Percentiles rank a stretch among this genome's conserved stretches.
Evolutionary conservation across 2,797 vertebrate genomes (phyloP).

Genomic region (Pyrocephalus nanus): DNA sequence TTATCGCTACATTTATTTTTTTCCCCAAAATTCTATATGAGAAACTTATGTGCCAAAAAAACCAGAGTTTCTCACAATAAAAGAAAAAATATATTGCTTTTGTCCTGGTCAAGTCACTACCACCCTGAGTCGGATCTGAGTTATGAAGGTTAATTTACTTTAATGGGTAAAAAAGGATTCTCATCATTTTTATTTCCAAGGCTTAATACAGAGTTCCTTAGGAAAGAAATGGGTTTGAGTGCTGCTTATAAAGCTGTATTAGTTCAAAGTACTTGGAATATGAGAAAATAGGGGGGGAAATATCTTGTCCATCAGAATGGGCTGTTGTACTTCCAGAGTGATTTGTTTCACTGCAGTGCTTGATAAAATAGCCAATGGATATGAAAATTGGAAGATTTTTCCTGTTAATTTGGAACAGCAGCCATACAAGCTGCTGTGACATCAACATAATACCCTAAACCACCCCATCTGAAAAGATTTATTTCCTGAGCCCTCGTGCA

Average conservation of each 20-base stretch:
- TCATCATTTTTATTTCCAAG: conserved; percentile 6
- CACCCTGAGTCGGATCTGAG: background rate
- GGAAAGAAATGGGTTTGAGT: background rate
- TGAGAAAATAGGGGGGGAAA: background rate
- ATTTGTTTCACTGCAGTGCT: conserved; percentile 52
- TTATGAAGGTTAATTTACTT: background rate
- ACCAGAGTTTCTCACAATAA: background rate
- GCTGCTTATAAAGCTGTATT: conserved; percentile 8
- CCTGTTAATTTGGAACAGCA: conserved; percentile 68
- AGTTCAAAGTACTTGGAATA: conserved; percentile 26
- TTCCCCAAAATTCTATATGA: background rate
- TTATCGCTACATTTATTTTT: background rate
- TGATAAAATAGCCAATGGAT: conserved; percentile 52
- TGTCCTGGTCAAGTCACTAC: background rate
- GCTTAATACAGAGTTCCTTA: background rate
- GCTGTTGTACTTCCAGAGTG: background rate
- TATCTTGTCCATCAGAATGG: background rate
- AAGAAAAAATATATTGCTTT: background rate
- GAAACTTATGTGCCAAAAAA: background rate
- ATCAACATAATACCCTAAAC: conserved; percentile 59
- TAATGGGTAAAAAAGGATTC: background rate
- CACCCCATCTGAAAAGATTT: conserved; percentile 61
- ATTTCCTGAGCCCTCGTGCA: conserved; percentile 55
- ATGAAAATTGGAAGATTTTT: conserved; percentile 65
- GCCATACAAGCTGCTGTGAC: conserved; percentile 53